Evolutionary conservation across 2,888 invertebrate genomes (phyloP), one percentile per base, ranked within the genome.

Genomic region (Uropetala carovei): DNA sequence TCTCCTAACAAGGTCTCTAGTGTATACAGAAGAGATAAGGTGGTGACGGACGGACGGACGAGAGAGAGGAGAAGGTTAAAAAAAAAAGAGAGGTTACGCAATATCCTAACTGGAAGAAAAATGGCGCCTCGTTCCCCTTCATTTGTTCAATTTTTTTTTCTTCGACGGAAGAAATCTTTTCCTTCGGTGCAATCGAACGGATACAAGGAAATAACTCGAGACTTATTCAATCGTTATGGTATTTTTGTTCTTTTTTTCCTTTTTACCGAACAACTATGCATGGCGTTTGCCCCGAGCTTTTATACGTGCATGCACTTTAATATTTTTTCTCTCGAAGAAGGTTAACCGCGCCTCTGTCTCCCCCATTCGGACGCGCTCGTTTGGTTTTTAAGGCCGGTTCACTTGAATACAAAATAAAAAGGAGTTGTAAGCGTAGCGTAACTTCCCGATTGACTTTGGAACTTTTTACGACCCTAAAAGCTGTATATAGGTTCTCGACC

Each of bases 371-470:
- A 11, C 68, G 18, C n/a, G n/a, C 64, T n/a, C 64, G n/a, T 10
- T n/a, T 27, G 11, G 22, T 22, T 27, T 75, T 75, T 75, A 27
- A 75, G 75, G 10, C 75, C 13, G 22, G 10, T 22, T 11, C 22
- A n/a, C 75, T 22, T 14, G 75, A 75, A 75, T 75, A 75, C n/a
- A n/a, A n/a, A n/a, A n/a, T n/a, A 75, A 75, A 75, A 7, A 11
- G 75, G 75, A 22, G 75, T 75, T 75, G 75, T 75, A 22, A 22
- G 3, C 75, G 75, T 22, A 27, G 13, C 75, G 22, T 27, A 75
- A 75, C 75, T 75, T 75, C 27, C 75, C 22, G 75, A 75, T 75
- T 75, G 75, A 75, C 75, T 75, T 75, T 75, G 10, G 75, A 75
- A 22, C 68, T 75, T 75, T n/a, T 75, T 75, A 75, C 22, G 75